Conservation (phyloP, 2,888 invertebrate species). For the Orthosia gracilis region DNA sequence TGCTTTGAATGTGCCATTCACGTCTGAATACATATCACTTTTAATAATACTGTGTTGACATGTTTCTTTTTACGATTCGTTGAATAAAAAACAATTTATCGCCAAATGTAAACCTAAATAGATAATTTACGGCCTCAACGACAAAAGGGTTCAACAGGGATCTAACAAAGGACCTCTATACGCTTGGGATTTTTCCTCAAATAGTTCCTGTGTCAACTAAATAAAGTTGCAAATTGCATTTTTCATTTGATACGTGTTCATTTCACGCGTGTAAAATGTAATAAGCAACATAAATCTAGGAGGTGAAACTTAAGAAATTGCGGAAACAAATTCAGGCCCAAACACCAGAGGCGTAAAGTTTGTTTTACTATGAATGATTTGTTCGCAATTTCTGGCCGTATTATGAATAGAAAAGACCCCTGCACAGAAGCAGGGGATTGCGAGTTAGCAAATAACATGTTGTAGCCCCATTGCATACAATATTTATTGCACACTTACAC, state of each 20-base stretch:
- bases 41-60: slow-evolving; percentile 78
- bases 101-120: slow-evolving; percentile 85
- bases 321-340: slow-evolving; percentile 59
- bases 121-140: slow-evolving; percentile 86
- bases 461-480: slow-evolving; percentile 83
- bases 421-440: slow-evolving; percentile 78
- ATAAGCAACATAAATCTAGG: slow-evolving; percentile 88
- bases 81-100: slow-evolving; percentile 86
- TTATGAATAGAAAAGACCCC: slow-evolving; percentile 87
- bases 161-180: slow-evolving; percentile 59
- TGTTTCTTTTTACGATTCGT: slow-evolving; percentile 72
- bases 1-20: slow-evolving; percentile 38
- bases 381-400: slow-evolving; percentile 79
- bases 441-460: slow-evolving; percentile 86
- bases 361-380: slow-evolving; percentile 66
- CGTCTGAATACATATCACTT: slow-evolving; percentile 35
- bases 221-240: slow-evolving; percentile 85
- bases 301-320: slow-evolving; percentile 67
- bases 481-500: slow-evolving; percentile 85
- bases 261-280: slow-evolving; percentile 89
- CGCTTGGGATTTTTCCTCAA: slow-evolving; percentile 59
- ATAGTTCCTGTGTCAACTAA: slow-evolving; percentile 78
- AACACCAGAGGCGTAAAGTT: slow-evolving; percentile 69
- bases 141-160: slow-evolving; percentile 80
- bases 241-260: slow-evolving; percentile 80